phyloP scores from a whole-genome alignment of 2,888 invertebrate genomes.

The Odontocolon sp. region DNA sequence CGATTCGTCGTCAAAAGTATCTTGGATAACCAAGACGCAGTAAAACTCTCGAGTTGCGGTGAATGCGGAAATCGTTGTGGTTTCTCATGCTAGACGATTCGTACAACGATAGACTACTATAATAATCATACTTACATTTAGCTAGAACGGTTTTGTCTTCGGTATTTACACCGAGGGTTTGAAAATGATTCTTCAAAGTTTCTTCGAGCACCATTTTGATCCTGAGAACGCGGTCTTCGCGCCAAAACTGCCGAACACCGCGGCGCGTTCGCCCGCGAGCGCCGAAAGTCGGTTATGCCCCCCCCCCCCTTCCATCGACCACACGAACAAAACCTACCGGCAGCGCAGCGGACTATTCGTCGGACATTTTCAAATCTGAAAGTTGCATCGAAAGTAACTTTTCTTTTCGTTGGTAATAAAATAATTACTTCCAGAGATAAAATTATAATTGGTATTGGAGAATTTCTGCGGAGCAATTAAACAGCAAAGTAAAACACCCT shows the following conservation, averaged over 20 bases:
- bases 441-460: no score
- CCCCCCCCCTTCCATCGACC: no score
- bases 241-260: conserved; percentile 69
- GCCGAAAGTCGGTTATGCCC: conserved; percentile 5
- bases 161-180: conserved; percentile 66
- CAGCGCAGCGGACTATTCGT: no score
- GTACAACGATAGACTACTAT: neutral
- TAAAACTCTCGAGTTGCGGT: neutral
- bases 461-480: no score
- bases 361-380: no score
- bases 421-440: no score
- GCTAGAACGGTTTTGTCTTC: conserved; percentile 65
- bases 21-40: conserved; percentile 8
- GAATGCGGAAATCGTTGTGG: neutral
- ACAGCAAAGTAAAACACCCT: no score
- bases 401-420: no score
- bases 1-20: neutral
- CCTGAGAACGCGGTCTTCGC: conserved; percentile 66
- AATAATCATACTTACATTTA: conserved; percentile 73
- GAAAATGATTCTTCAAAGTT: conserved; percentile 69
- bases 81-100: neutral
- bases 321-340: no score
- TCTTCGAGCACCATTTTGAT: conserved; percentile 73
- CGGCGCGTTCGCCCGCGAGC: conserved; percentile 11
- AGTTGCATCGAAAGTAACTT: no score